Percentiles rank a stretch among this genome's conserved stretches.
Evolutionary conservation across 1,140 invertebrate species (phyloP).

Genomic region (Drosophila lacertosa): DNA sequence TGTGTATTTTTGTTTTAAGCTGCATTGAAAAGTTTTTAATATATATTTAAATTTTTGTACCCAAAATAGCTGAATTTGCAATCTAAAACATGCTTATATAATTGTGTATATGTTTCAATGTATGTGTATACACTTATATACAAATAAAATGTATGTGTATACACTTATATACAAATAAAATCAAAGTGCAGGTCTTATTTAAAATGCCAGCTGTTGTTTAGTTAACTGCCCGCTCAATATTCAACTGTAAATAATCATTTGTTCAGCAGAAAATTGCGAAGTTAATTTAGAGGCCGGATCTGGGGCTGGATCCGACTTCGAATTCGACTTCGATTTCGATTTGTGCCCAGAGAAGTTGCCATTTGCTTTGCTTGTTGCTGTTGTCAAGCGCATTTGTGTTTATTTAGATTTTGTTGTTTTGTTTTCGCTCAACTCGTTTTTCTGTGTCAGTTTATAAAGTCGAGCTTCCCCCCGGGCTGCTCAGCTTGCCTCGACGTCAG

Average conservation of each 20-base stretch:
- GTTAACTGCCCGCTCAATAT: constrained; percentile 8
- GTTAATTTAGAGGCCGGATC: constrained; percentile 27
- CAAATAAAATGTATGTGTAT: too few relatives aligned
- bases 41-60: too few relatives aligned
- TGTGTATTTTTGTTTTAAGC: too few relatives aligned
- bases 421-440: constrained; percentile 52
- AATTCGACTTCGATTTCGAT: too few relatives aligned
- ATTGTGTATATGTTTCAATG: neutral
- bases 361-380: constrained; percentile 31
- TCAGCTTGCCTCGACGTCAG: constrained; percentile 25
- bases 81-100: too few relatives aligned
- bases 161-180: too few relatives aligned
- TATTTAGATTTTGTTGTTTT: constrained; percentile 16
- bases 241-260: constrained; percentile 39
- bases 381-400: constrained; percentile 60
- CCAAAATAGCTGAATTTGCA: too few relatives aligned
- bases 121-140: neutral
- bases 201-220: constrained; percentile 1
- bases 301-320: constrained; percentile 2
- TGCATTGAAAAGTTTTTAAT: too few relatives aligned
- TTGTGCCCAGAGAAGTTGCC: constrained; percentile 16
- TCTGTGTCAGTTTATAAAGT: constrained; percentile 61
- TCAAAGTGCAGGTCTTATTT: constrained; percentile 1
- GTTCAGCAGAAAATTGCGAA: constrained; percentile 50
- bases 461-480: constrained; percentile 1